Evolutionary conservation across 2,797 vertebrate genomes (phyloP), one percentile per base, ranked within the genome.

Genomic region (Crotalus adamanteus): DNA sequence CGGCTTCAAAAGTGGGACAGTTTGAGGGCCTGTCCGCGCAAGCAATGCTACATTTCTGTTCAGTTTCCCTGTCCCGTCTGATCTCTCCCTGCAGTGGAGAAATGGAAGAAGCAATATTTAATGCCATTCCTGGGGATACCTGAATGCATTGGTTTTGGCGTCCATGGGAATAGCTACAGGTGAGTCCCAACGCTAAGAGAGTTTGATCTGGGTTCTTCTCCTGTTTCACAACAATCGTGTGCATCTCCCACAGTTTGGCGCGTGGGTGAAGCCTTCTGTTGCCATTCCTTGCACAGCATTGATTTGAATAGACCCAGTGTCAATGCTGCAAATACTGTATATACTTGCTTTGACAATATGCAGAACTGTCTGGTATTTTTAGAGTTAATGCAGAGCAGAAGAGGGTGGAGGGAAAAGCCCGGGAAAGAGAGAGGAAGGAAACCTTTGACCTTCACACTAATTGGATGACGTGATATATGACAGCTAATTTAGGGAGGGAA

Each of bases 71-170:
- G 51, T 93, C 25, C 92, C 28, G 26, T 95, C 86, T 92, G 95
- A 78, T 95, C 20, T 95, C 86, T 51, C 93, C 91, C 57, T 91
- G 5, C 73, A 99, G 99, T 99, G 96, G 98, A 98, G 63, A 99
- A 98, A 92, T 99, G 99, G 99, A 98, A 98, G 96, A 99, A 98
- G 95, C 93, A 94, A 51, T 96, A 96, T 86, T 97, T 96, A 0
- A 91, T 98, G 94, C 98, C 98, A 0, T 97, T 98, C 20, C 97
- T 99, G 90, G 99, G 99, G 88, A 97, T 99, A 95, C 98, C 99
- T 60, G 96, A 95, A 26, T 99, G 99, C 3, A 1, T 98, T 18
- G 98, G 98, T 51, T 99, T 99, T 93, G 99, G 99, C 89, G 88
- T 98, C 65, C 98, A 99, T 97, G 95, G 97, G 89, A 97, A 98